These are phyloP conservation scores for Dynastes hyllus DNA, from an alignment of 2,888 invertebrate species.

Conservation along the genomic window DNA sequence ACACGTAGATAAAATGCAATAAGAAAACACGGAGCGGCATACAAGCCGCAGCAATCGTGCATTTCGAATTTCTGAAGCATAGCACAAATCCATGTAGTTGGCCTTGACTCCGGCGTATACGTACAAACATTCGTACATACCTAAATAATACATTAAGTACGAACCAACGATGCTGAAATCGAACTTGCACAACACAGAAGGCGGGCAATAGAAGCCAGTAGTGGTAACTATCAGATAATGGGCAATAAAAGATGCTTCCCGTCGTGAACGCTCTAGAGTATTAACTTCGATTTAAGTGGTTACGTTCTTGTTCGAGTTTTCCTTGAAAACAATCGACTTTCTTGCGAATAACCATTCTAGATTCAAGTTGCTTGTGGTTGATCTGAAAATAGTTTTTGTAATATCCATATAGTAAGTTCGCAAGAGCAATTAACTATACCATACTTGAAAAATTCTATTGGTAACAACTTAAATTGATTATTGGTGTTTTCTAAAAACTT, in stretches of 20 bases:
- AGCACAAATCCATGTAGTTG: conserved; percentile 18
- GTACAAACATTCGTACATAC: background rate
- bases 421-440: no score
- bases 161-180: background rate
- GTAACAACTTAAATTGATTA: no score
- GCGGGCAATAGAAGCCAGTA: background rate
- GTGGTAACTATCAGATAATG: conserved; percentile 20
- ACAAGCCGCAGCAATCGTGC: conserved; percentile 18
- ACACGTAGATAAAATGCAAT: conserved; percentile 28
- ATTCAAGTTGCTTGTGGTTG: no score
- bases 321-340: conserved; percentile 1
- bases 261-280: background rate
- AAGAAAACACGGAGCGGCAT: conserved; percentile 8
- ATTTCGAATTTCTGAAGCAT: conserved; percentile 24
- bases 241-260: conserved; percentile 7
- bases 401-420: no score
- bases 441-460: no score
- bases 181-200: background rate
- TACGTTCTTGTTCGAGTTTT: background rate
- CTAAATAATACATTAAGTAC: no score
- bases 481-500: no score
- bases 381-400: no score
- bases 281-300: conserved; percentile 2
- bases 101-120: conserved; percentile 22
- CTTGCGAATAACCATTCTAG: background rate